phyloP scores from a whole-genome alignment of 2,113 vertebrate species.

The Ochotona curzoniae region DNA sequence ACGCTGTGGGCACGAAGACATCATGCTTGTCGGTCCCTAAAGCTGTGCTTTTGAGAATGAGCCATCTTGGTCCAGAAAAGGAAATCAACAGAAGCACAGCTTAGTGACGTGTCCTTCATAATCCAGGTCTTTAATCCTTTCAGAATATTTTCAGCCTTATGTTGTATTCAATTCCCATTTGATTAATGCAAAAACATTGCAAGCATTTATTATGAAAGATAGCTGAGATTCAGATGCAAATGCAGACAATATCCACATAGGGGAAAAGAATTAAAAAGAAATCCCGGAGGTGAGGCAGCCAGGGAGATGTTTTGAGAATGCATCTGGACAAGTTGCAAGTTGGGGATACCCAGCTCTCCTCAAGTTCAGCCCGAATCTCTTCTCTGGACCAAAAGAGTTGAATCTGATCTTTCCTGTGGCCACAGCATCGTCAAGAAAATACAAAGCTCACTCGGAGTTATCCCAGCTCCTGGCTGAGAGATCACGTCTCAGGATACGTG shows the following conservation, averaged over 20 bases:
- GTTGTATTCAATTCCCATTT: background rate
- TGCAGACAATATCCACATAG: background rate
- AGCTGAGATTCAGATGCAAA: background rate
- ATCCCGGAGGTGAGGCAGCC: background rate
- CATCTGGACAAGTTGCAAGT: too few species aligned
- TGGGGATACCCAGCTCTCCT: background rate
- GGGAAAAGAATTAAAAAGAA: background rate
- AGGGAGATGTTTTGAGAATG: background rate
- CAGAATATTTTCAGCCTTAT: background rate
- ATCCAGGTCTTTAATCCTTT: constrained; percentile 9
- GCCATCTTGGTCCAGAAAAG: background rate
- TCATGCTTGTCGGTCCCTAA: background rate
- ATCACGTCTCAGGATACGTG: background rate
- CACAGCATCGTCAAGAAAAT: background rate
- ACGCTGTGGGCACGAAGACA: background rate
- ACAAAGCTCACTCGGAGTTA: background rate
- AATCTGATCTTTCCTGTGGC: background rate
- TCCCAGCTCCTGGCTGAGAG: background rate
- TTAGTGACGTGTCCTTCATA: background rate
- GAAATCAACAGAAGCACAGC: background rate
- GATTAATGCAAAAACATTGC: background rate
- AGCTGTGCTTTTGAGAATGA: background rate
- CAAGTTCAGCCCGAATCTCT: background rate
- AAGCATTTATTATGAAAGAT: background rate
- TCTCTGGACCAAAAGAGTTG: background rate